Base-by-base conservation (phyloP, 1,140 invertebrate species). In the Eriosoma lanigerum region DNA sequence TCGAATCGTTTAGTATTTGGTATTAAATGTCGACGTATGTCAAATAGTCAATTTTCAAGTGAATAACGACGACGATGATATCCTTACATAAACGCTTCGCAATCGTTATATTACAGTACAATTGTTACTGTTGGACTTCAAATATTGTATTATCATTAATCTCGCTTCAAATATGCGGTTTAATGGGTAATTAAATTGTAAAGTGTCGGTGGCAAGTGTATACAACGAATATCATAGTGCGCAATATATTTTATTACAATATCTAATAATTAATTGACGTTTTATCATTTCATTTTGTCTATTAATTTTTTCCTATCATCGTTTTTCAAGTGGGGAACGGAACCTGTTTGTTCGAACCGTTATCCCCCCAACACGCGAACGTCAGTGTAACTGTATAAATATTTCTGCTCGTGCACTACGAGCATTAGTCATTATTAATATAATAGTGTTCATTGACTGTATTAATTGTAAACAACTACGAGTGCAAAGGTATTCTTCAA, bases 121-220 rank as follows among this genome's bases (percentile, higher is more conserved):
- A 75, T 44, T 75, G 72, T 75, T 62, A 78, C 75, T 60, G 75
- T 78, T 62, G 75, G 75, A 78, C 75, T 75, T 76, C 38, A 46
- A 21, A 44, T 32, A 10, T 75, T 12, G n/a, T 24, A 1, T 58
- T 38, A 38, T 38, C 32, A 8, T 38, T 8, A 38, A 38, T 52
- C 48, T n/a, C 50, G 64, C 21, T 68, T 68, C 44, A 48, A 70
- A 29, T n/a, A 17, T 21, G 66, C 48, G 3, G 66, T 70, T 29
- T 44, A 44, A 66, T 44, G 8, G 66, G 10, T 46, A n/a, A n/a
- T 64, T 38, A 48, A 48, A 13, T n/a, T n/a, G 29, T 62, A 32
- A 64, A 15, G 10, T n/a, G n/a, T 19, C 8, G 19, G 17, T 15
- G 29, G 10, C 60, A n/a, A 24, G 60, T 26, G 26, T 24, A 38